A percentile compares a stretch with the other conserved stretches of the same genome.
These are phyloP conservation scores for Centroberyx gerrardi DNA, from an alignment of 2,797 vertebrate genomes.

Conservation along the genomic window DNA sequence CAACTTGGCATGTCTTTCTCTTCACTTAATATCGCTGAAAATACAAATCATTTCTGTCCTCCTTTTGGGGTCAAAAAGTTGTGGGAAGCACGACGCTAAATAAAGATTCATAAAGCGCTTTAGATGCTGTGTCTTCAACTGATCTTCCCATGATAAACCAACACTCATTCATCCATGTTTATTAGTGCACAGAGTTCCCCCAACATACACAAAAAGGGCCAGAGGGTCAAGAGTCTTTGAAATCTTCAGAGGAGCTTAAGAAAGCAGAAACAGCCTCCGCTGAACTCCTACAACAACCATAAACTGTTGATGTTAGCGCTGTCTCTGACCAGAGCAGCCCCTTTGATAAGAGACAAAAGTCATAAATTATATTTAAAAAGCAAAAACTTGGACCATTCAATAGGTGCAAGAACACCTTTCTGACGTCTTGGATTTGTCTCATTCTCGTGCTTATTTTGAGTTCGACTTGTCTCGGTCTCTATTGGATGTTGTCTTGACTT, in stretches of 20 bases:
- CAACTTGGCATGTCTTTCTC: constrained; percentile 2
- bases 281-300: constrained; percentile 28
- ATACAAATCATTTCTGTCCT: constrained; percentile 36
- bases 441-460: background rate
- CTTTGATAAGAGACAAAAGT: background rate
- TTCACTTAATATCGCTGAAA: constrained; percentile 8
- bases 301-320: constrained; percentile 11
- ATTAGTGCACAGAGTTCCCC: constrained; percentile 39
- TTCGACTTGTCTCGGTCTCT: background rate
- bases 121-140: constrained; percentile 14
- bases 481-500: background rate
- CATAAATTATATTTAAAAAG: constrained; percentile 1
- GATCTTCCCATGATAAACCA: constrained; percentile 58
- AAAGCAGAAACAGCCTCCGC: constrained; percentile 43
- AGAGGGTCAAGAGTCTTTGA: constrained; percentile 53
- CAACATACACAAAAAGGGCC: constrained; percentile 42
- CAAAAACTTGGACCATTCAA: background rate
- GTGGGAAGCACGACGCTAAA: constrained; percentile 59
- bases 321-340: background rate
- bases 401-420: background rate
- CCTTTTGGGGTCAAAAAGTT: constrained; percentile 53
- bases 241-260: constrained; percentile 51
- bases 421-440: background rate
- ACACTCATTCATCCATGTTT: constrained; percentile 61
- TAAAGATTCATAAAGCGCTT: constrained; percentile 22